These are phyloP conservation scores for Cheilosia vulpina DNA, from an alignment of 2,888 invertebrate species.

Conservation along the genomic window DNA sequence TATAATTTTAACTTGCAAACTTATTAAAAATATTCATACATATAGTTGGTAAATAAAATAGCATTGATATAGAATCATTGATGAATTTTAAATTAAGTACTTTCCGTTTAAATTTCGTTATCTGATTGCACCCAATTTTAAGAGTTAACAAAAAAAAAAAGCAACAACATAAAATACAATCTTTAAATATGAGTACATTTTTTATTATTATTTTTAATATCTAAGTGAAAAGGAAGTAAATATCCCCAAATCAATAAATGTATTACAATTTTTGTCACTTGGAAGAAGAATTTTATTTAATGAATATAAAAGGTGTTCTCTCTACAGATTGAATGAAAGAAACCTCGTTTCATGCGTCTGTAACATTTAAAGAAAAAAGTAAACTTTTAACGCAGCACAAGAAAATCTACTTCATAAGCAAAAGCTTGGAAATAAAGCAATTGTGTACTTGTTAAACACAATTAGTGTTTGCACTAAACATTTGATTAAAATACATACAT, in stretches of 20 bases:
- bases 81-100: constrained; percentile 1
- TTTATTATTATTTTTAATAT: constrained; percentile 30
- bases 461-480: not conserved
- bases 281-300: not conserved
- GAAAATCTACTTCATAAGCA: constrained; percentile 32
- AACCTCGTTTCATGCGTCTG: constrained; percentile 19
- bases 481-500: constrained; percentile 1
- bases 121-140: constrained; percentile 20
- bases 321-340: constrained; percentile 22
- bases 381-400: constrained; percentile 29
- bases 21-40: constrained; percentile 12
- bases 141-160: constrained; percentile 12
- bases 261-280: constrained; percentile 24
- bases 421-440: constrained; percentile 12
- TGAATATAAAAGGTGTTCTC: constrained; percentile 6
- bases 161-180: not conserved
- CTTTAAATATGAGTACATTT: constrained; percentile 6
- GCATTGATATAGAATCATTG: constrained; percentile 32
- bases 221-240: constrained; percentile 22
- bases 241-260: not conserved
- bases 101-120: constrained; percentile 3
- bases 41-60: constrained; percentile 50
- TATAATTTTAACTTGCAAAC: constrained; percentile 27
- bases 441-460: not conserved
- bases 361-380: constrained; percentile 12